Evolutionary conservation across 2,797 vertebrate species (phyloP).

Genomic region (Craterocephalus amniculus): DNA sequence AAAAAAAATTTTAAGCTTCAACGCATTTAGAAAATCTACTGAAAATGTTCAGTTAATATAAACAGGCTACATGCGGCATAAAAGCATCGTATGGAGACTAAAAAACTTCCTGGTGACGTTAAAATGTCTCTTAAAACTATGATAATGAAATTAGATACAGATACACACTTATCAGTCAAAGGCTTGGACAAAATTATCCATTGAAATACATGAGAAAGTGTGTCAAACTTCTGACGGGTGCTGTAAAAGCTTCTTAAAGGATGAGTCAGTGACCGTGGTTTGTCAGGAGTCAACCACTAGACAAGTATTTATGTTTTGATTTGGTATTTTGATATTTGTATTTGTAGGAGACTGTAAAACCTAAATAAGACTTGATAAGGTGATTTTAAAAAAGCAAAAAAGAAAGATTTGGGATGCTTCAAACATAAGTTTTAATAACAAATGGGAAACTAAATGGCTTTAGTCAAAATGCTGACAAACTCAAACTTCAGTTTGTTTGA

Average conservation of each 20-base stretch:
- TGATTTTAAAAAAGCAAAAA: background rate
- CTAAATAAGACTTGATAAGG: background rate
- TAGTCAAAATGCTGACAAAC: background rate
- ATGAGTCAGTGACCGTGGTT: constrained; percentile 1
- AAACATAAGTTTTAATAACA: background rate
- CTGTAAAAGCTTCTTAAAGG: background rate
- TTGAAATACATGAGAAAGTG: too few species aligned
- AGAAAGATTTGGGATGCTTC: background rate
- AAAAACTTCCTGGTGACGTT: background rate
- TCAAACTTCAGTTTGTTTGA: constrained; percentile 10
- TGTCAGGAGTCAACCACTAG: background rate
- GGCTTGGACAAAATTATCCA: too few species aligned
- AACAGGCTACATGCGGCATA: too few species aligned
- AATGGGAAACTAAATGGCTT: background rate
- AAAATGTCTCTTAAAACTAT: background rate
- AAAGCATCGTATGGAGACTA: too few species aligned
- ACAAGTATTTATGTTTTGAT: too few species aligned
- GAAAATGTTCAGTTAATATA: too few species aligned
- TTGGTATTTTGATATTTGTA: too few species aligned
- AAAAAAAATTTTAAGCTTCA: too few species aligned
- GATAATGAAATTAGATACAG: background rate
- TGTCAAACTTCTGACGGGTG: too few species aligned
- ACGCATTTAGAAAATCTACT: too few species aligned
- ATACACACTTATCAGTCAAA: background rate
- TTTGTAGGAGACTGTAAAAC: too few species aligned